phyloP scores from a whole-genome alignment of 2,888 invertebrate species.

The Philereme vetulata region DNA sequence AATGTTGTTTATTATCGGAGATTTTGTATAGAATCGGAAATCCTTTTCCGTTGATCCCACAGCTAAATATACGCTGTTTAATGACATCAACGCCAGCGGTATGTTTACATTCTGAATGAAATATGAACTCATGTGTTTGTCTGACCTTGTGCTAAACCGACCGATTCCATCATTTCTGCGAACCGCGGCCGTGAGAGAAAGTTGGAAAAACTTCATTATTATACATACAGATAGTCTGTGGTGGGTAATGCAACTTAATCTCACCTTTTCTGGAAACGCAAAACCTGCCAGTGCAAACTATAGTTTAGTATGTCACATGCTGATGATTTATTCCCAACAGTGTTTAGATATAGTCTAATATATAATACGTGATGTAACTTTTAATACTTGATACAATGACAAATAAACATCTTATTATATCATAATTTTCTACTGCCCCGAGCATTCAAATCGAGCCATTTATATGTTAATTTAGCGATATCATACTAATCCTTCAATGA shows the following conservation, averaged over 20 bases:
- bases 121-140: conserved; percentile 38
- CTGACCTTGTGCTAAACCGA: conserved; percentile 48
- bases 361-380: no score
- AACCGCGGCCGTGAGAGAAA: conserved; percentile 7
- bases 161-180: conserved; percentile 37
- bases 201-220: neutral
- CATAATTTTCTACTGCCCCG: no score
- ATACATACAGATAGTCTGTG: no score
- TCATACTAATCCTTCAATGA: neutral
- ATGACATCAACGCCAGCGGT: conserved; percentile 28
- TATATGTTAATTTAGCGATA: conserved; percentile 5
- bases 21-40: conserved; percentile 26
- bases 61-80: conserved; percentile 26
- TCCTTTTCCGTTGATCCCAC: conserved; percentile 25
- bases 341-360: no score
- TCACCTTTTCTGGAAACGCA: no score
- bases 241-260: no score
- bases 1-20: neutral
- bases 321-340: no score
- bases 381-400: no score
- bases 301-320: no score
- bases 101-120: conserved; percentile 39
- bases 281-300: no score
- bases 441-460: neutral
- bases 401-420: no score